Evolutionary conservation across 2,113 vertebrate species (phyloP).

Genomic region (Elaphurus davidianus): DNA sequence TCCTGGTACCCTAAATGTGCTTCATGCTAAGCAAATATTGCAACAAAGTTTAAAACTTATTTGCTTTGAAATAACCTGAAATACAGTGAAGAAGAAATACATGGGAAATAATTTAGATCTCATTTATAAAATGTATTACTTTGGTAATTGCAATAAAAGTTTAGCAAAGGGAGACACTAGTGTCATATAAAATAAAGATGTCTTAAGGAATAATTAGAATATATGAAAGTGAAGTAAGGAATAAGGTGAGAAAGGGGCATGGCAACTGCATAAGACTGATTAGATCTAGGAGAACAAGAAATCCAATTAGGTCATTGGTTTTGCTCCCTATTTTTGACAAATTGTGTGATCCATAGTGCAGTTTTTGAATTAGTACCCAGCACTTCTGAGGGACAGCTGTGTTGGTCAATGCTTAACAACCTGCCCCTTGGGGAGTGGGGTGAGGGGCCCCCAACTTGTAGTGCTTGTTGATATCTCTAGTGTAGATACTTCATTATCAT

Average conservation of each 20-base stretch:
- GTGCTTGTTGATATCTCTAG: neutral
- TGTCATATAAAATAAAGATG: neutral
- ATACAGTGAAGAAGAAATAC: neutral
- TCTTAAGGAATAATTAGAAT: neutral
- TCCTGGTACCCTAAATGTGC: neutral
- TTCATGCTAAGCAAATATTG: neutral
- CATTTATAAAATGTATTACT: neutral
- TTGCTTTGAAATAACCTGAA: neutral
- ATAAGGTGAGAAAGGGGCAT: neutral
- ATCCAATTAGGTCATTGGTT: neutral
- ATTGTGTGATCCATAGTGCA: neutral
- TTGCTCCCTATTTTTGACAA: neutral
- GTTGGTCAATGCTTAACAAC: neutral
- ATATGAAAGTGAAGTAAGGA: neutral
- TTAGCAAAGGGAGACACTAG: neutral
- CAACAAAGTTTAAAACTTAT: neutral
- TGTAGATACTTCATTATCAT: neutral
- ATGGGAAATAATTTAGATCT: neutral
- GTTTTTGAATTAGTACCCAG: neutral
- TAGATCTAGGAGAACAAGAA: neutral
- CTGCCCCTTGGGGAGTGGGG: neutral
- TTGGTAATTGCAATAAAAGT: neutral
- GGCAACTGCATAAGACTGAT: neutral
- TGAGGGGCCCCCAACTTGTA: neutral
- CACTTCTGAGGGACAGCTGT: neutral